Evolutionary conservation across 1,140 invertebrate genomes (phyloP).

Genomic region (Aphelenchoides fujianensis): DNA sequence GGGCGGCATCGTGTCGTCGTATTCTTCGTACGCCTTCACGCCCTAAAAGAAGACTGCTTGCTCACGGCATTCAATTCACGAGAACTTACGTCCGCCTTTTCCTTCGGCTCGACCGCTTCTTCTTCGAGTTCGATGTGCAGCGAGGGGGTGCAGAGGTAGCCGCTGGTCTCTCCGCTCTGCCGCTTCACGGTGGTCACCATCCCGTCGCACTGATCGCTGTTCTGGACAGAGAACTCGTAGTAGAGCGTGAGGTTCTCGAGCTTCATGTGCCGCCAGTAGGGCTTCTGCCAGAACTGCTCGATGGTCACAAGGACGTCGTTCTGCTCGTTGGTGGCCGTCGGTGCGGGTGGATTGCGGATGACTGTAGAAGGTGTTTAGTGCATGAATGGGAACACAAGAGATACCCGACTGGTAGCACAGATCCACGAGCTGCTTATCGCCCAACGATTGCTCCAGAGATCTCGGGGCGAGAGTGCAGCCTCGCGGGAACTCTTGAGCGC

Average conservation of each 20-base stretch:
- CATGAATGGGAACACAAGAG: neutral
- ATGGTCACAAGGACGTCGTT: conserved; percentile 39
- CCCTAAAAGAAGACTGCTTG: too few species aligned
- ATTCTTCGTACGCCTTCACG: conserved; percentile 23
- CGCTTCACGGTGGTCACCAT: conserved; percentile 28
- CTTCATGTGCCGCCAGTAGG: conserved; percentile 33
- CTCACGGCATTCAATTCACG: too few species aligned
- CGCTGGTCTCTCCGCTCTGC: conserved; percentile 6
- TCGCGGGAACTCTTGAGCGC: conserved; percentile 23
- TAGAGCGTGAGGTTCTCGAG: conserved; percentile 32
- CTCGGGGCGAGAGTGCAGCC: conserved; percentile 10
- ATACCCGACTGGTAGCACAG: conserved; percentile 29
- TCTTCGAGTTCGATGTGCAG: conserved; percentile 32
- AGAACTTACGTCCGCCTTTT: conserved; percentile 2
- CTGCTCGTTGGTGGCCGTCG: conserved; percentile 25
- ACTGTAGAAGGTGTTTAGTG: conserved; percentile 27
- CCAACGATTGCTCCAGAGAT: neutral
- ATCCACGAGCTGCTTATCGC: conserved; percentile 18
- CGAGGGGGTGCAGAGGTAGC: conserved; percentile 25
- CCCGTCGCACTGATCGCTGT: conserved; percentile 21
- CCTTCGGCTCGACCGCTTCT: conserved; percentile 10
- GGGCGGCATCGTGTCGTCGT: conserved; percentile 34
- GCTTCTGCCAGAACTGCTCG: conserved; percentile 34
- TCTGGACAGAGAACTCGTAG: conserved; percentile 37
- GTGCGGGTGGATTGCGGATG: conserved; percentile 29